Conservation (phyloP, 2,113 vertebrate species). For the Cinclus cinclus region DNA sequence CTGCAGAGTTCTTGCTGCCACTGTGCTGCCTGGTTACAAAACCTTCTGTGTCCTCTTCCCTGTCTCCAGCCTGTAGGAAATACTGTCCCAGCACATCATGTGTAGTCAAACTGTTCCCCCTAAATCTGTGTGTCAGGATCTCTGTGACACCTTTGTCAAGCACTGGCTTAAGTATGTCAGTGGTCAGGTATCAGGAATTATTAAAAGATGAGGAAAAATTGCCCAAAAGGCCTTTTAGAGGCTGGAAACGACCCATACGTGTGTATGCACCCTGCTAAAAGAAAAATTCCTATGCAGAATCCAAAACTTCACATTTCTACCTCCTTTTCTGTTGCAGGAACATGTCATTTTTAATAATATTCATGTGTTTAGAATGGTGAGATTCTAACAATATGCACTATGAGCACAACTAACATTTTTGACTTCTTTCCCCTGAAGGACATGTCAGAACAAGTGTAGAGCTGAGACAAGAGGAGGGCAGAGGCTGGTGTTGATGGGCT, state of each 20-base stretch:
- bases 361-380: neutral
- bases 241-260: accelerated
- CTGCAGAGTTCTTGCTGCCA: neutral
- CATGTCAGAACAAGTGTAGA: neutral
- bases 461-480: neutral
- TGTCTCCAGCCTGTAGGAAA: neutral
- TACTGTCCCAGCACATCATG: accelerated
- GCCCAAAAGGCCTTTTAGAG: neutral
- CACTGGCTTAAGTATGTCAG: neutral
- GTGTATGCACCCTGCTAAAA: too few relatives aligned
- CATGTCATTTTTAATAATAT: neutral
- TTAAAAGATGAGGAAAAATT: neutral
- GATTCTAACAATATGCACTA: neutral
- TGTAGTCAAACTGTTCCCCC: neutral
- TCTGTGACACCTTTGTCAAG: neutral
- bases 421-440: neutral
- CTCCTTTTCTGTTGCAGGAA: neutral
- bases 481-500: neutral
- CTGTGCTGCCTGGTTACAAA: neutral
- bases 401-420: neutral
- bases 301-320: neutral
- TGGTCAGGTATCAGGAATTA: neutral
- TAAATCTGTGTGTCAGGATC: neutral
- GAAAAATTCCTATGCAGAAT: neutral
- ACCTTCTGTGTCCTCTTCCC: neutral